These are phyloP conservation scores for Brevipalpus yothersi DNA, from an alignment of 1,140 invertebrate species.

Conservation along the genomic window DNA sequence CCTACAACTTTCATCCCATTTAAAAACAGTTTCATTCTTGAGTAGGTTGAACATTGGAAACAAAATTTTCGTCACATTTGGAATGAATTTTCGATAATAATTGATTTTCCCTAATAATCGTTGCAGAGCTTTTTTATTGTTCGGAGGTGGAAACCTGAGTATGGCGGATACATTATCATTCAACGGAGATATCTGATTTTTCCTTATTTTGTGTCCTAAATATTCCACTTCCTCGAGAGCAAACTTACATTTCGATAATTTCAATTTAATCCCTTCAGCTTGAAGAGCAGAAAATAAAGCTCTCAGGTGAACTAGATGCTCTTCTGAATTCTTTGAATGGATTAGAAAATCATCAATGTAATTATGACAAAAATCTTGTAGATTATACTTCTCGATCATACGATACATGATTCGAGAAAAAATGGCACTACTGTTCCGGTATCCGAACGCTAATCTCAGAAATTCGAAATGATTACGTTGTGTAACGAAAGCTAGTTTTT, in stretches of 20 bases:
- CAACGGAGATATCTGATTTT: slow-evolving; percentile 13
- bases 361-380: too few species aligned
- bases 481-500: slow-evolving; percentile 7
- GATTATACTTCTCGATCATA: slow-evolving; percentile 1
- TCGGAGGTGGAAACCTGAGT: slow-evolving; percentile 14
- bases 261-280: slow-evolving; percentile 10
- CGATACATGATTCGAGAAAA: slow-evolving; percentile 14
- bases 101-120: slow-evolving; percentile 15
- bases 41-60: slow-evolving; percentile 8
- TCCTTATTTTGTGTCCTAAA: slow-evolving; percentile 11
- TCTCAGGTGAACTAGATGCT: slow-evolving; percentile 11
- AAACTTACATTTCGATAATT: slow-evolving; percentile 13
- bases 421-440: slow-evolving; percentile 7
- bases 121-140: slow-evolving; percentile 12
- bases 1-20: slow-evolving; percentile 8
- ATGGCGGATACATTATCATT: slow-evolving; percentile 15
- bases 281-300: slow-evolving; percentile 12
- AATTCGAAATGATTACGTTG: slow-evolving; percentile 7
- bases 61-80: slow-evolving; percentile 9
- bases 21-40: slow-evolving; percentile 11
- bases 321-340: slow-evolving; percentile 8
- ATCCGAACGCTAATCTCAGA: slow-evolving; percentile 11
- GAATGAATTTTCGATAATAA: slow-evolving; percentile 11
- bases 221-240: slow-evolving; percentile 1
- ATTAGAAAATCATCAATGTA: slow-evolving; percentile 15